Percentiles rank a stretch among this genome's conserved stretches.
phyloP scores from a whole-genome alignment of 2,888 invertebrate genomes.

The Coenonympha arcania region DNA sequence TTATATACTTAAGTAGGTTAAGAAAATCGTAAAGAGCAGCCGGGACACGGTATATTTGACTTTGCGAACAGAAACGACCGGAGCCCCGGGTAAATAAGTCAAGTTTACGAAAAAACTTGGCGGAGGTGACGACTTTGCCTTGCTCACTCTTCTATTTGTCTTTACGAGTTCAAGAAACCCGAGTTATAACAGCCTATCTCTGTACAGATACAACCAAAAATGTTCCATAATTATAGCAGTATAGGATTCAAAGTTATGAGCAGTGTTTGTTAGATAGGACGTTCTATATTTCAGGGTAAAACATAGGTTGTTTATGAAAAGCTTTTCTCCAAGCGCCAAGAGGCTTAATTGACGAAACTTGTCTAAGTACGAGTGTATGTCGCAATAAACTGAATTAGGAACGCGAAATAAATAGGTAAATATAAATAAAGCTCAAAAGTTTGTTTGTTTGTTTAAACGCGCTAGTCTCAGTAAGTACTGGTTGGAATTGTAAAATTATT shows the following conservation, averaged over 20 bases:
- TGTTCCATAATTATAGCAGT: accelerated
- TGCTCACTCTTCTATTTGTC: constrained; percentile 21
- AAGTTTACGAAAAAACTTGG: constrained; percentile 41
- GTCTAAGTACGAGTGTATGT: constrained; percentile 7
- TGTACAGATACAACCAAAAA: neutral
- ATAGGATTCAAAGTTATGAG: neutral
- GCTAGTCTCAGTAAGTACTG: too few relatives aligned
- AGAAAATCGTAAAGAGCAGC: constrained; percentile 37
- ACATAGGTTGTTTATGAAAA: constrained; percentile 17
- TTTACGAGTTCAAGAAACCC: constrained; percentile 14
- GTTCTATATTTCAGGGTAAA: neutral
- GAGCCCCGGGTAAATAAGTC: constrained; percentile 37
- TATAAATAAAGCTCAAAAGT: too few relatives aligned
- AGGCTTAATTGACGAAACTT: constrained; percentile 15
- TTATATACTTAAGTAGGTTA: constrained; percentile 21
- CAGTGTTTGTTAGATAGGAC: neutral
- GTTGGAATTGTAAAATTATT: too few relatives aligned
- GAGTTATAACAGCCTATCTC: constrained; percentile 1
- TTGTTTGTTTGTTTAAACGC: too few relatives aligned
- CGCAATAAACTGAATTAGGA: constrained; percentile 5
- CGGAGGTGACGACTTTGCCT: constrained; percentile 40
- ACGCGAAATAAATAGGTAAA: constrained; percentile 8
- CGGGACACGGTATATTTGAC: constrained; percentile 32
- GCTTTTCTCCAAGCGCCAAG: constrained; percentile 12
- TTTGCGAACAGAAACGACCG: constrained; percentile 32